phyloP scores from a whole-genome alignment of 2,113 vertebrate genomes.

The Coregonus clupeaformis region DNA sequence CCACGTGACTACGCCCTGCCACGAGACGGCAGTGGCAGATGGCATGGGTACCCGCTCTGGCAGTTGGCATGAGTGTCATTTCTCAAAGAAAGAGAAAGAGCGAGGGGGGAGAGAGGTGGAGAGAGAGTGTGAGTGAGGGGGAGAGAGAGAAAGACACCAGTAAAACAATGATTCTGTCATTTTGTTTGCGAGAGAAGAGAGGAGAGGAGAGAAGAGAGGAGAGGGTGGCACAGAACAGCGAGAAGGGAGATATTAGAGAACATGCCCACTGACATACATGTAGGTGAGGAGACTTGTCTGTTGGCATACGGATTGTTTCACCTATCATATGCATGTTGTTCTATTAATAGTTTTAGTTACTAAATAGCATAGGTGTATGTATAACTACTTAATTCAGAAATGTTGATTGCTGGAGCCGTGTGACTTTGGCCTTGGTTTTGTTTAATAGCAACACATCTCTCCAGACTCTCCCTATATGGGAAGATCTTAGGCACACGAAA shows the following conservation, averaged over 20 bases:
- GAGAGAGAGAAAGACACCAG: slow-evolving; percentile 52
- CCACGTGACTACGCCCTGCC: slow-evolving; percentile 95
- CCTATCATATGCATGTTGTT: background rate
- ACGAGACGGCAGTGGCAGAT: slow-evolving; percentile 99
- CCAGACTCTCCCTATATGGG: slow-evolving; percentile 34
- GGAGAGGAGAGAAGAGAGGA: slow-evolving; percentile 77
- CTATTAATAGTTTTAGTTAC: no score
- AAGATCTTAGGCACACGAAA: slow-evolving; percentile 7
- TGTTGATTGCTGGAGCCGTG: slow-evolving; percentile 9
- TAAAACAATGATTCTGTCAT: slow-evolving; percentile 56
- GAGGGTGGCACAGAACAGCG: slow-evolving; percentile 80
- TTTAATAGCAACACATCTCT: slow-evolving; percentile 27
- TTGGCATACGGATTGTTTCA: background rate
- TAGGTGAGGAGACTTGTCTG: slow-evolving; percentile 77
- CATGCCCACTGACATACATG: slow-evolving; percentile 86
- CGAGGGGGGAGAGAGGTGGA: slow-evolving; percentile 62
- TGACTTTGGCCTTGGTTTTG: slow-evolving; percentile 49
- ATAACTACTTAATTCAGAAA: background rate
- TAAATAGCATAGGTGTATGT: no score
- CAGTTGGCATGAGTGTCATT: slow-evolving; percentile 99
- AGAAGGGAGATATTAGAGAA: slow-evolving; percentile 84
- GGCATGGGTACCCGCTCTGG: slow-evolving; percentile 99
- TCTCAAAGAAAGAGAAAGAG: slow-evolving; percentile 80
- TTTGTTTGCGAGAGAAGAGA: slow-evolving; percentile 64
- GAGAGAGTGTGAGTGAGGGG: slow-evolving; percentile 69